Base-by-base conservation (phyloP, 2,888 invertebrate genomes). In the Ectobius pallidus region DNA sequence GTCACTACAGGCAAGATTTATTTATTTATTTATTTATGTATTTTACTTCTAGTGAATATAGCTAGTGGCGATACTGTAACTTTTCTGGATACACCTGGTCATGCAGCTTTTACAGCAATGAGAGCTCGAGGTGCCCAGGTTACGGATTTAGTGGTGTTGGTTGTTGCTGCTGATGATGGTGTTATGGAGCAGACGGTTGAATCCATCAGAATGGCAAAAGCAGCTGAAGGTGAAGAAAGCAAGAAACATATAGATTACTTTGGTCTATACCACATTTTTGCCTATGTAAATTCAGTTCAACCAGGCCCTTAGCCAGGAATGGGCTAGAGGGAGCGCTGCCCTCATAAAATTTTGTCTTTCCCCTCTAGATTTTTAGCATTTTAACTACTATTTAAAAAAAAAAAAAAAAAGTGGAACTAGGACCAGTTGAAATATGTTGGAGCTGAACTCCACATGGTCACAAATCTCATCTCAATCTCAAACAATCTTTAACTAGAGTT, bases 151-250 rank as follows among this genome's bases (percentile, higher is more conserved):
- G 94, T 98, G 69, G 92, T 98, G 73, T 85, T 99, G 70, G 98
- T 99, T 30, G 96, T 99, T 49, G 99, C 99, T 1, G 99, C 98
- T 0, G 99, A 99, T 83, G 99, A 99, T 84, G 98, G 99, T 3
- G 97, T 99, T 55, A 99, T 97, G 96, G 94, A 96, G 73, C 99
- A 99, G 86, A 99, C 99, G 0, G 81, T 92, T 1, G 96, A 99
- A 84, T 96, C 95, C 32, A 92, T 99, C 32, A 83, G 89, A 77
- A 92, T 95, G 90, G 97, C 97, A 0, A 87, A 87, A 79, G 89
- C 91, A 77, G 92, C 94, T 0, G 85, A 89, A 76, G 92, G 91
- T 91, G 78, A 6, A 34, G 6, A 7, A 34, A 7, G 6, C 34
- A 34, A 6, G 6, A 34, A 7, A 7, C 11, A 7, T 34, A 34